Base-by-base conservation (phyloP, 1,140 invertebrate genomes). In the Neelides sp. region DNA sequence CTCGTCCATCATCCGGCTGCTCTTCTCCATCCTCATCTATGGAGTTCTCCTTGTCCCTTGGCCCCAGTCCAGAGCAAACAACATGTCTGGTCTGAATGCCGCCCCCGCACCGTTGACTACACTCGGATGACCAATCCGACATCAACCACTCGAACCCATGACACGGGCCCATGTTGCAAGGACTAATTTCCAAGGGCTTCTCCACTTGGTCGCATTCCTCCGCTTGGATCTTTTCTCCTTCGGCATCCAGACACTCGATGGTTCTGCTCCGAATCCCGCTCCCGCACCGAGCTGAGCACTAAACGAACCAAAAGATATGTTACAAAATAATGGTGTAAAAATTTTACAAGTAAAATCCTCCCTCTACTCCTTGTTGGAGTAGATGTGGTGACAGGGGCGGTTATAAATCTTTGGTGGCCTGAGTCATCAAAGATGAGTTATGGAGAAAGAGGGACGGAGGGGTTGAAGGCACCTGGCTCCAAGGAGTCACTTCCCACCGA, bases 81-180 rank as follows among this genome's bases (percentile, higher is more conserved):
- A 80, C 76, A 17, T 74, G 72, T 8, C 79, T 67, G 15, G 73
- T 75, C 62, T 80, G 78, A 1, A 75, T 65, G 1, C 79, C 79
- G 24, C 73, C 72, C 0, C 79, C 78, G 58, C 79, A 82, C 46
- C 64, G 63, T 51, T 68, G 66, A 4, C 68, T 68, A 57, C 73
- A 73, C 44, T 63, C 58, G 13, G 44, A 49, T 13, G 52, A 54
- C 53, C 54, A 59, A 3, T 53, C 57, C 2, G 50, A 54, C 7
- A 39, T 39, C 26, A 61, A 61, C 57, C 59, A 61, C 26, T 59
- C 48, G 3, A 50, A 49, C 0, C 59, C 59, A 19, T 61, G 52
- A 51, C 59, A 61, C 10, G 59, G 59, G 4, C 59, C 57, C 50
- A 71, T 70, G 46, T 80, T 73, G 62, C 79, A 74, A 1, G 64